These are phyloP conservation scores for Catharus minimus DNA, from an alignment of 2,113 vertebrate species.

Conservation along the genomic window DNA sequence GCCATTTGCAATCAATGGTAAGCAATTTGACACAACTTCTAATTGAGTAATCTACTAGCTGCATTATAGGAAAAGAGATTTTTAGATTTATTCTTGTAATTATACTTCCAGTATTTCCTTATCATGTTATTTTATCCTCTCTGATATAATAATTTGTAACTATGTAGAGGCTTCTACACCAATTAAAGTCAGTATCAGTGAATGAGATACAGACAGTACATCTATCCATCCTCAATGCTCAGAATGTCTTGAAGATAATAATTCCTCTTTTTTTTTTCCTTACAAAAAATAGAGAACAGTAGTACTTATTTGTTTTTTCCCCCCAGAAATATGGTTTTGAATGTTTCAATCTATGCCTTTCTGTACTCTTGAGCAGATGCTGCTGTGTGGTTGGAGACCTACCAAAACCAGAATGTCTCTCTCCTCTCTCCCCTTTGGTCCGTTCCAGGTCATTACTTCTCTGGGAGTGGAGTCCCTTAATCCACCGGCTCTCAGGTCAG, in stretches of 20 bases:
- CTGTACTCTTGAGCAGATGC: not conserved
- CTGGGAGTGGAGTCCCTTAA: not conserved
- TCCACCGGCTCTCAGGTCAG: not conserved
- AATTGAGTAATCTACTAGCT: slow-evolving; percentile 21
- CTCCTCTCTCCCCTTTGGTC: not conserved
- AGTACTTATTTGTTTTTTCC: not conserved
- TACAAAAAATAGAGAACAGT: not conserved
- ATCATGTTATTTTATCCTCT: not conserved
- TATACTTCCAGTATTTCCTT: not conserved
- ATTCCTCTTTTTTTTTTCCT: not conserved
- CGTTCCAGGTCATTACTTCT: not conserved
- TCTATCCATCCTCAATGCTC: not conserved
- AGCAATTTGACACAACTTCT: slow-evolving; percentile 31
- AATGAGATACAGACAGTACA: not conserved
- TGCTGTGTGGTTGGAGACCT: not conserved
- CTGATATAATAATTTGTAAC: not conserved
- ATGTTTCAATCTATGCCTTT: not conserved
- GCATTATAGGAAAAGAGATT: not conserved
- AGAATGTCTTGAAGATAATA: not conserved
- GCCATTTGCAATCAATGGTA: slow-evolving; percentile 50
- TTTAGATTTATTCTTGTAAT: not conserved
- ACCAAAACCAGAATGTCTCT: not conserved
- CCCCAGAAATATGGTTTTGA: not conserved
- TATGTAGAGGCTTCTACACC: not conserved
- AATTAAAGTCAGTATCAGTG: not conserved